Base-by-base conservation (phyloP, 2,113 vertebrate genomes). In the Dascyllus trimaculatus region DNA sequence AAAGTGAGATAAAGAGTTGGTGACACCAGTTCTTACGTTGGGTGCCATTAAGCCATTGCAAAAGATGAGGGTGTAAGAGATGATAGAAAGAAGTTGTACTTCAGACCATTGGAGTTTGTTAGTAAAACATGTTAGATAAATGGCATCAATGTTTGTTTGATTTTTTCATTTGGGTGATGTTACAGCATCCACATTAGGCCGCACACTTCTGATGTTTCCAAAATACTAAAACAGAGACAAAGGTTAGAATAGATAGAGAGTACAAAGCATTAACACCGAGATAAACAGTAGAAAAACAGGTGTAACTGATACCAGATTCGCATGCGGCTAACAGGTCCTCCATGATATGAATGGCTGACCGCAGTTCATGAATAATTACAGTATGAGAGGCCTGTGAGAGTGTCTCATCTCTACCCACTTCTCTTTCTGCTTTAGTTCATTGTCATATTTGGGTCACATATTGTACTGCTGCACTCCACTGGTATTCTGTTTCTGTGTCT, bases 381-480 rank as follows among this genome's bases (percentile, higher is more conserved):
- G 25, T 59, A 57, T 52, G 29, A 78, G 35, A 46, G 32, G 38
- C 65, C 58, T 29, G 32, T 25, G 71, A 78, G 60, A 71, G 40
- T 18, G 0, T 65, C 51, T 78, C 69, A 61, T 70, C 60, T 75
- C 56, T 56, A n/a, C 56, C 6, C 74, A 57, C 81, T 78, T 72
- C 70, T 57, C 71, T 54, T 57, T 74, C 38, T 61, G 54, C 73
- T 73, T 80, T 49, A 64, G 62, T 85, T 75, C 40, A 35, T 81
- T 90, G 89, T 85, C 81, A 84, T 80, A 91, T 89, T 83, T 86
- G 72, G 88, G 85, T 88, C 88, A 91, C 78, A 73, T 75, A 54
- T 71, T 81, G 74, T 59, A 81, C 53, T 32, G 62, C 64, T 76
- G 67, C 73, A 29, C 78, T 84, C 66, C 4, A 9, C 75, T 72